Evolutionary conservation across 2,797 vertebrate species (phyloP), one percentile per base, ranked within the genome.

Genomic region (Heteromormyrus szaboi): DNA sequence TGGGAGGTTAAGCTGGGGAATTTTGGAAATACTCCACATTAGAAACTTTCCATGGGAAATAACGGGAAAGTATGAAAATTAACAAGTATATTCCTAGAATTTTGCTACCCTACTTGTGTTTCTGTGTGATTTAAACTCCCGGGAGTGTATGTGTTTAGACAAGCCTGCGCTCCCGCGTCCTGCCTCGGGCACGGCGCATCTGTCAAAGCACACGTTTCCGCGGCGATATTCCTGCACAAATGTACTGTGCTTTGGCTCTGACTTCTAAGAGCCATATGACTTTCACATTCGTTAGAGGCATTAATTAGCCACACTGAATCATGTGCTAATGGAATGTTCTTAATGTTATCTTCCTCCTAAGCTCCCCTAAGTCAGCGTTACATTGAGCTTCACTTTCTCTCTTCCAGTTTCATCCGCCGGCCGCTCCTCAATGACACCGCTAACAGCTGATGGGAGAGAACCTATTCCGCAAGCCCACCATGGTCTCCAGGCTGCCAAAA

Each of bases 401-500:
- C 50, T 88, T 48, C 33, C 85, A 19, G 48, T 44, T 86, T 54
- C 54, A 2, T 53, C 87, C 41, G n/a, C 51, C 53, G 48, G 4
- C 72, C 19, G 3, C 29, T 41, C 54, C 79, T 94, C 93, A 92
- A 96, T 96, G 95, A 93, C 94, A 92, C 94, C 91, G 92, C 92
- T 93, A 93, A 94, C 92, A 93, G 95, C 97, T 96, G 95, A 99
- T 99, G 98, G 98, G 98, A 95, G 97, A 97, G 92, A 95, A 96
- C 95, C 93, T 91, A 91, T 94, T 93, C 91, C 92, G 93, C 94
- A 97, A 97, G 96, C 94, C 97, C 91, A 94, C 96, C 91, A 96
- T 97, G 96, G 97, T 98, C 93, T 99, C 98, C 92, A 96, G 97
- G 93, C 94, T 99, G 90, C 98, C 98, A 2, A 99, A 98, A 93